A percentile compares a stretch with the other conserved stretches of the same genome.
phyloP scores from a whole-genome alignment of 2,113 vertebrate genomes.

The Platysteira castanea region DNA sequence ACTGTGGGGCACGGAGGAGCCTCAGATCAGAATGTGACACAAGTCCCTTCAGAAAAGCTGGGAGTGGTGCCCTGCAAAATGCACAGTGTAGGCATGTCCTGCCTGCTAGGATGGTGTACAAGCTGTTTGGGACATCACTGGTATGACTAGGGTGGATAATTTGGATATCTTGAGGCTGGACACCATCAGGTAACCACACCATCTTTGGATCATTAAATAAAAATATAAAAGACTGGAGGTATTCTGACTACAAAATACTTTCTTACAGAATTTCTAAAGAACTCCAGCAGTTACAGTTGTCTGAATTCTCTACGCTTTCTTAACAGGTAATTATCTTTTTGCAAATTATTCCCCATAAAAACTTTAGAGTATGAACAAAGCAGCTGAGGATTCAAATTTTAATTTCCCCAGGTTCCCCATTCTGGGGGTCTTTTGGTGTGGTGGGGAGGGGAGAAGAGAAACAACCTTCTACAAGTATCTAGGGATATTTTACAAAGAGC shows the following conservation, averaged over 20 bases:
- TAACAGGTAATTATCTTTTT: neutral
- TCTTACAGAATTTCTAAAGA: neutral
- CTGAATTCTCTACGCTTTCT: neutral
- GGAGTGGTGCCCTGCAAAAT: neutral
- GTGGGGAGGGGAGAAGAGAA: neutral
- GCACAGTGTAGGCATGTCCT: too few species aligned
- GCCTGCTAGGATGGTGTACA: too few species aligned
- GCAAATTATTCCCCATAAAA: neutral
- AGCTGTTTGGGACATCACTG: neutral
- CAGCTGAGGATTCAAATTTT: neutral
- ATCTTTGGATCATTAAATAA: neutral
- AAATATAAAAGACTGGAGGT: neutral
- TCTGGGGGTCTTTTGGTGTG: fast-evolving
- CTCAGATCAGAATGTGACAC: neutral
- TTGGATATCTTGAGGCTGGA: neutral
- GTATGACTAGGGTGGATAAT: neutral
- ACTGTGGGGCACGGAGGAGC: fast-evolving
- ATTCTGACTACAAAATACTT: neutral
- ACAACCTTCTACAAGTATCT: neutral
- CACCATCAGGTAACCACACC: neutral
- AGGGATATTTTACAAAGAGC: neutral
- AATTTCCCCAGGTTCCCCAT: neutral
- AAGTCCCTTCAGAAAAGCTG: neutral
- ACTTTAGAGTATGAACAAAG: neutral
- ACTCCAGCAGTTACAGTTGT: neutral